These are phyloP conservation scores for Protonemura montana DNA, from an alignment of 2,888 invertebrate genomes.

Conservation along the genomic window DNA sequence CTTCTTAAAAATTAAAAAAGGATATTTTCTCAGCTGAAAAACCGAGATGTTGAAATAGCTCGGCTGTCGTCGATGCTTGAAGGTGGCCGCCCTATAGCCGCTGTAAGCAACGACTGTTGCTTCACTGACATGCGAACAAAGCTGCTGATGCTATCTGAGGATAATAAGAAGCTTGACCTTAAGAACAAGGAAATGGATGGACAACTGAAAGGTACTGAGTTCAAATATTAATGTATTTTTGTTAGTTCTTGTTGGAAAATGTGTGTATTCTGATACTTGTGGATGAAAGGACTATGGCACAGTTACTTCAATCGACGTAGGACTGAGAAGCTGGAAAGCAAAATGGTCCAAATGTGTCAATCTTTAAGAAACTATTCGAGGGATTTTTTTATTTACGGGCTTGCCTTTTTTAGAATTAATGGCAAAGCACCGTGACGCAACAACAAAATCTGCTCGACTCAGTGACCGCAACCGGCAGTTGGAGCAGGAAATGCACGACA, in stretches of 20 bases:
- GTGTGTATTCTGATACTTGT: no score
- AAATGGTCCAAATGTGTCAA: no score
- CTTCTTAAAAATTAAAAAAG: background rate
- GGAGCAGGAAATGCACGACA: constrained; percentile 74
- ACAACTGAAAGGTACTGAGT: constrained; percentile 61
- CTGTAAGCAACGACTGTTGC: constrained; percentile 72
- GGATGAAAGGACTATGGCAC: no score
- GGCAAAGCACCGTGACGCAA: constrained; percentile 80
- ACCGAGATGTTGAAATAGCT: constrained; percentile 74
- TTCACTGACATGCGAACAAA: constrained; percentile 64
- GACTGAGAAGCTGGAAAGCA: no score
- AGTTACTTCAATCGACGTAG: no score
- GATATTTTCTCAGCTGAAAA: constrained; percentile 50
- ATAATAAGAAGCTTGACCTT: constrained; percentile 67
- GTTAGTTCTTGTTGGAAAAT: no score
- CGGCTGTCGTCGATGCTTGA: constrained; percentile 73
- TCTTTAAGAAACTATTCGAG: no score
- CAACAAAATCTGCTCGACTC: constrained; percentile 75
- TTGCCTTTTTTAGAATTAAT: constrained; percentile 61
- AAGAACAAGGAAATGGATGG: constrained; percentile 67
- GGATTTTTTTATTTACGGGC: no score
- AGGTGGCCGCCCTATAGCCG: constrained; percentile 72
- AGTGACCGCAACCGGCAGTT: constrained; percentile 77
- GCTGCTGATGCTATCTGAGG: constrained; percentile 60
- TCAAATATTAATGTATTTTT: no score